A percentile compares a stretch with the other conserved stretches of the same genome.
Evolutionary conservation across 2,888 invertebrate genomes (phyloP).

Genomic region (Coelinius sp.): DNA sequence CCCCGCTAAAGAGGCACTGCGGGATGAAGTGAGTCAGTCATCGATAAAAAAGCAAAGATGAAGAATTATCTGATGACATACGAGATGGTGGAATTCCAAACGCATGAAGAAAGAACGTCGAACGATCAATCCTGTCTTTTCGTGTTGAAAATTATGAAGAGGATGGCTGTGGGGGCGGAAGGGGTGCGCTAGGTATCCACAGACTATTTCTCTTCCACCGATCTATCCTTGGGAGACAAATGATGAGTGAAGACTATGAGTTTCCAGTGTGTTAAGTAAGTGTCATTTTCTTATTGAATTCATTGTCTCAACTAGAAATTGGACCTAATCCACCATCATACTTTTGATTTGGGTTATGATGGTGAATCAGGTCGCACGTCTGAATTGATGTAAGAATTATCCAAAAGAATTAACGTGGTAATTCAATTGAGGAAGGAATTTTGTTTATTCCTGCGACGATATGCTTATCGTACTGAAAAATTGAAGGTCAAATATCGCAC

Average conservation of each 20-base stretch:
- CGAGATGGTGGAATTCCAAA: conserved; percentile 8
- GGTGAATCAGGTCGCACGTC: too few species aligned
- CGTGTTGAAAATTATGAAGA: conserved; percentile 45
- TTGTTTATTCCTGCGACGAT: too few species aligned
- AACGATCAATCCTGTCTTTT: conserved; percentile 47
- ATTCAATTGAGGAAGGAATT: too few species aligned
- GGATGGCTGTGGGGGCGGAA: conserved; percentile 32
- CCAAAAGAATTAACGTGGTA: too few species aligned
- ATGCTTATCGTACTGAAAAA: too few species aligned
- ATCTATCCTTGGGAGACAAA: conserved; percentile 25
- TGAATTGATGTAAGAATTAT: too few species aligned
- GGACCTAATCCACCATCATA: too few species aligned
- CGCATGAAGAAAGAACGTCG: conserved; percentile 13
- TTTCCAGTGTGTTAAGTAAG: background rate
- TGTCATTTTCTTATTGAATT: too few species aligned
- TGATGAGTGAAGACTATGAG: background rate
- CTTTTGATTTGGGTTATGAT: too few species aligned
- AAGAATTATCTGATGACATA: conserved; percentile 1
- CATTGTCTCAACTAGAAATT: too few species aligned
- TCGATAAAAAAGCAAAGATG: conserved; percentile 23
- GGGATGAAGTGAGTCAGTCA: background rate
- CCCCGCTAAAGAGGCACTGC: background rate
- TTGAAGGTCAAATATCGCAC: too few species aligned
- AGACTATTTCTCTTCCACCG: conserved; percentile 41
- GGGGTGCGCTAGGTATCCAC: background rate